These are phyloP conservation scores for Troides aeacus DNA, from an alignment of 2,888 invertebrate species.

Conservation along the genomic window DNA sequence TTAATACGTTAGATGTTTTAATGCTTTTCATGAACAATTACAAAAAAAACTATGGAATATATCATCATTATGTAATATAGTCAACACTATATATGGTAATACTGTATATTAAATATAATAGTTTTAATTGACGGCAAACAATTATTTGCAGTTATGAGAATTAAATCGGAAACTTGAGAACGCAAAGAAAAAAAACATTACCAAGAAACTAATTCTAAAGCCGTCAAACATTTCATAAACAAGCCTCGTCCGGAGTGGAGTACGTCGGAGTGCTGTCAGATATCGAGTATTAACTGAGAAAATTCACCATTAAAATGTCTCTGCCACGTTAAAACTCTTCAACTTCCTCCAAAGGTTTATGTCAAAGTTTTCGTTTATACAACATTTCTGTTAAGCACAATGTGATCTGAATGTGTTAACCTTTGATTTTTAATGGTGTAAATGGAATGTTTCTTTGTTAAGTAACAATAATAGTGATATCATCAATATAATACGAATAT, in stretches of 20 bases:
- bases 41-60: too few species aligned
- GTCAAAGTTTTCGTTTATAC: slow-evolving; percentile 20
- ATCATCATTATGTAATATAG: too few species aligned
- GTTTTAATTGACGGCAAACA: too few species aligned
- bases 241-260: slow-evolving; percentile 39
- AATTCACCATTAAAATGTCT: slow-evolving; percentile 25
- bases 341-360: slow-evolving; percentile 16
- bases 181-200: slow-evolving; percentile 32
- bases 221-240: slow-evolving; percentile 73
- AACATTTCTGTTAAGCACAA: neutral
- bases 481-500: neutral
- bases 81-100: too few species aligned
- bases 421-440: too few species aligned
- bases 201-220: slow-evolving; percentile 62
- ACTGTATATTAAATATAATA: too few species aligned
- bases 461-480: neutral
- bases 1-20: too few species aligned
- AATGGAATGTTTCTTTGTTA: neutral
- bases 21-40: too few species aligned
- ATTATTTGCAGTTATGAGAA: neutral
- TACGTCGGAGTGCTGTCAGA: slow-evolving; percentile 19
- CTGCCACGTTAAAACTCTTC: slow-evolving; percentile 18
- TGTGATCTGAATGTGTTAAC: too few species aligned
- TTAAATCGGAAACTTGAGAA: neutral
- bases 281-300: slow-evolving; percentile 20